A percentile compares a stretch with the other conserved stretches of the same genome.
Evolutionary conservation across 2,113 vertebrate species (phyloP).

Genomic region (Cyprinus carpio): DNA sequence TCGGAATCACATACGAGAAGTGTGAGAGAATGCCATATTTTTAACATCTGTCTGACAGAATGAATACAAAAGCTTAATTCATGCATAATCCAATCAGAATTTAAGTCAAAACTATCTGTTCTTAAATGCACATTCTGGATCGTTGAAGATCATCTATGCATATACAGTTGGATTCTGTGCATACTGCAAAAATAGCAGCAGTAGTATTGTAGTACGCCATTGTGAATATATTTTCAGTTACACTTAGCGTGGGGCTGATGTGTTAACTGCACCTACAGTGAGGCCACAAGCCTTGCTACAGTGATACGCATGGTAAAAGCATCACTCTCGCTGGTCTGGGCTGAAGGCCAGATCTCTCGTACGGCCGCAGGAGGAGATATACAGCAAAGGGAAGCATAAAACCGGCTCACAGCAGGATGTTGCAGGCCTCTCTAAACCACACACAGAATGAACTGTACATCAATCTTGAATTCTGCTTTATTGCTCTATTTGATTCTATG

Average conservation of each 20-base stretch:
- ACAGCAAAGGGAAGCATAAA: constrained; percentile 11
- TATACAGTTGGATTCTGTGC: not conserved
- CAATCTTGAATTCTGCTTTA: not conserved
- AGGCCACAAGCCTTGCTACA: constrained; percentile 8
- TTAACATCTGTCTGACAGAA: constrained; percentile 41
- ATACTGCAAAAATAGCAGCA: not conserved
- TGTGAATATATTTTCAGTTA: not conserved
- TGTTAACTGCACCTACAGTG: constrained; percentile 1
- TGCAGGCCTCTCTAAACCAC: not conserved
- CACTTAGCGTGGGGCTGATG: not conserved
- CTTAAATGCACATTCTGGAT: not conserved
- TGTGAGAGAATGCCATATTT: constrained; percentile 22
- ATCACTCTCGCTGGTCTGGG: constrained; percentile 20
- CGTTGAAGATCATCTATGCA: not conserved
- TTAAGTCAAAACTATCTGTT: not conserved
- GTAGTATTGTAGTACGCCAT: not conserved
- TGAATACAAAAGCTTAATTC: not conserved
- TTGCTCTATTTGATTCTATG: not conserved
- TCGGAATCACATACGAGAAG: constrained; percentile 5
- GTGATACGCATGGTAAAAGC: constrained; percentile 39
- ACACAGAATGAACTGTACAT: not conserved
- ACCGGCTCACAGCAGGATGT: constrained; percentile 40
- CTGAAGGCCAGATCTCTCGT: constrained; percentile 29
- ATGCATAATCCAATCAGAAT: not conserved
- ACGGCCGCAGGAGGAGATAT: constrained; percentile 24